Evolutionary conservation across 35 echinoderm and acorn worm species (phyloP).

Genomic region (Lytechinus pictus): DNA sequence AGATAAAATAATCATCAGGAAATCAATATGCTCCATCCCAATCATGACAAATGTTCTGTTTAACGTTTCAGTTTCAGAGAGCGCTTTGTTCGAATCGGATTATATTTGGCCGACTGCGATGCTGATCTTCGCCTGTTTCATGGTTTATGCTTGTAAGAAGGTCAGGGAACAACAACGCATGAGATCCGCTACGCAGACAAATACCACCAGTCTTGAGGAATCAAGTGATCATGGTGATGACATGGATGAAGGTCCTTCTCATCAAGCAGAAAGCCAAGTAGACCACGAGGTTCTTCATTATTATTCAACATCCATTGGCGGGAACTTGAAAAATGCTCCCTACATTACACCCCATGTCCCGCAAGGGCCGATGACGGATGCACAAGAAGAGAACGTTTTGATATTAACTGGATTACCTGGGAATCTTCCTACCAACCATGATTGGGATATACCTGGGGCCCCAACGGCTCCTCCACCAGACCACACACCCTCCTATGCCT

Average conservation of each 20-base stretch:
- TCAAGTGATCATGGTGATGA: background rate
- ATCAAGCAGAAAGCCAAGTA: background rate
- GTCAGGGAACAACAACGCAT: background rate
- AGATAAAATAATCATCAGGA: background rate
- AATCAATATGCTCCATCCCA: background rate
- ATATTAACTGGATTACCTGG: background rate
- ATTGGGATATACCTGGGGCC: background rate
- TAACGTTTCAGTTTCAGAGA: constrained; percentile 7
- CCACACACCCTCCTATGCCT: background rate
- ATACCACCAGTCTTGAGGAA: background rate
- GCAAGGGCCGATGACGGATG: background rate
- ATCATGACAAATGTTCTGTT: background rate
- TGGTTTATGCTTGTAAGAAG: background rate
- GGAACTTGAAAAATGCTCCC: background rate
- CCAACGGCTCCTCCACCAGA: background rate
- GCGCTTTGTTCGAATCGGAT: background rate
- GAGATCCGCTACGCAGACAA: background rate
- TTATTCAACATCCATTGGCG: background rate
- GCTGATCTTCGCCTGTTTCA: background rate
- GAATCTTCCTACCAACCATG: background rate
- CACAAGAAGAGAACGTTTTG: background rate
- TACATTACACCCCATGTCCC: background rate
- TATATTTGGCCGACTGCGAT: background rate
- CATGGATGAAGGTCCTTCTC: background rate
- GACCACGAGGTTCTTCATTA: background rate